These are phyloP conservation scores for Dromaius novaehollandiae DNA, from an alignment of 2,113 vertebrate species.

Conservation along the genomic window DNA sequence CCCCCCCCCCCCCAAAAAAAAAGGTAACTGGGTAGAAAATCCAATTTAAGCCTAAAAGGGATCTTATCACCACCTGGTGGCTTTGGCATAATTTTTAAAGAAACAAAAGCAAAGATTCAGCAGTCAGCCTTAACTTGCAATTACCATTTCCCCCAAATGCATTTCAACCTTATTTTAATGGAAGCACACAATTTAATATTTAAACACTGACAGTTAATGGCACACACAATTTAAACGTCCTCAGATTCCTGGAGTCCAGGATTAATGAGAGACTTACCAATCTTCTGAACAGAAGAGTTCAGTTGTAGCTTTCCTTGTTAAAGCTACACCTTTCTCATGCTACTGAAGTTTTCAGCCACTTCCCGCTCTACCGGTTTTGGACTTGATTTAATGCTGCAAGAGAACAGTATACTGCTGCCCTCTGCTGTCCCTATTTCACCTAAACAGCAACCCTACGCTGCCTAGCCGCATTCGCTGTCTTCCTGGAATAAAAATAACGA, in stretches of 20 bases:
- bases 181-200: accelerated
- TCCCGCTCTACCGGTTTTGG: not conserved
- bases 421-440: slow-evolving; percentile 4
- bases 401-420: slow-evolving; percentile 39
- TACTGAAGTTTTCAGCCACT: accelerated
- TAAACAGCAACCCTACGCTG: not conserved
- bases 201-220: accelerated
- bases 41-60: not conserved
- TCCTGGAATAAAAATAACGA: accelerated
- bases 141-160: accelerated
- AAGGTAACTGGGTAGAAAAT: not conserved
- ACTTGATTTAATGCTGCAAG: accelerated
- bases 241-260: accelerated
- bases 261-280: not conserved
- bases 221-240: accelerated
- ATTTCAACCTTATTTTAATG: accelerated
- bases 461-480: too few relatives aligned
- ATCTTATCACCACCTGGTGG: slow-evolving; percentile 32
- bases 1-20: accelerated
- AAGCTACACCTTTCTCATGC: accelerated
- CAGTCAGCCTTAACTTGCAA: accelerated
- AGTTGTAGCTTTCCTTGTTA: accelerated
- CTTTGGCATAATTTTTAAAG: not conserved
- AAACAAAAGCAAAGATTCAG: not conserved
- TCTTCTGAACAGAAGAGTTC: too few relatives aligned